Percentiles rank a stretch among this genome's conserved stretches.
phyloP scores from a whole-genome alignment of 2,888 invertebrate species.

The Polia nebulosa region DNA sequence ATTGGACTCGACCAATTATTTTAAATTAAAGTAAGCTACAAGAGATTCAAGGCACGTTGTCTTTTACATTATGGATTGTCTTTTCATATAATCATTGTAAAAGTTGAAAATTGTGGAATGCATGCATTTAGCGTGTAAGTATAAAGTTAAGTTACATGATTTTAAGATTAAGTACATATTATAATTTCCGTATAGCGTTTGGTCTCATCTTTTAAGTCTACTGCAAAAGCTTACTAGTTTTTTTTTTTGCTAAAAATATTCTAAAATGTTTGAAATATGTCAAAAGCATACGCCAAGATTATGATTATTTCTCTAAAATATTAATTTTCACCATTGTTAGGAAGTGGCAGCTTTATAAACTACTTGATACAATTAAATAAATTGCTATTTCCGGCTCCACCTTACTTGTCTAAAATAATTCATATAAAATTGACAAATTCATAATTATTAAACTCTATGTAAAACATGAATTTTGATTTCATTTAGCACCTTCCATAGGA shows the following conservation, averaged over 20 bases:
- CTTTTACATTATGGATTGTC: conserved; percentile 46
- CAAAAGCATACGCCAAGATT: conserved; percentile 30
- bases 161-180: conserved; percentile 44
- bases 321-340: conserved; percentile 27
- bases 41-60: conserved; percentile 72
- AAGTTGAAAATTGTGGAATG: conserved; percentile 35
- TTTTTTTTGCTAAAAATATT: conserved; percentile 11
- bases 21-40: conserved; percentile 41
- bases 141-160: conserved; percentile 26
- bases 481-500: conserved; percentile 82
- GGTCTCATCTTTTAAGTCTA: conserved; percentile 49
- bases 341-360: conserved; percentile 44
- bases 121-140: conserved; percentile 22
- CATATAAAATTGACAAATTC: conserved; percentile 57
- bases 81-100: conserved; percentile 9
- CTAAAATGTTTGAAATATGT: conserved; percentile 24
- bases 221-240: conserved; percentile 15
- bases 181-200: conserved; percentile 37
- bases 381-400: conserved; percentile 57
- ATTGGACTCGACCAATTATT: conserved; percentile 14
- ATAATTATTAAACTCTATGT: conserved; percentile 49
- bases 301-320: conserved; percentile 20
- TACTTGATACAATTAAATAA: conserved; percentile 47
- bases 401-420: conserved; percentile 51
- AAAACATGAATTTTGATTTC: conserved; percentile 59